Evolutionary conservation across 1,140 invertebrate genomes (phyloP).

Genomic region (Gyrodactylus salaris): DNA sequence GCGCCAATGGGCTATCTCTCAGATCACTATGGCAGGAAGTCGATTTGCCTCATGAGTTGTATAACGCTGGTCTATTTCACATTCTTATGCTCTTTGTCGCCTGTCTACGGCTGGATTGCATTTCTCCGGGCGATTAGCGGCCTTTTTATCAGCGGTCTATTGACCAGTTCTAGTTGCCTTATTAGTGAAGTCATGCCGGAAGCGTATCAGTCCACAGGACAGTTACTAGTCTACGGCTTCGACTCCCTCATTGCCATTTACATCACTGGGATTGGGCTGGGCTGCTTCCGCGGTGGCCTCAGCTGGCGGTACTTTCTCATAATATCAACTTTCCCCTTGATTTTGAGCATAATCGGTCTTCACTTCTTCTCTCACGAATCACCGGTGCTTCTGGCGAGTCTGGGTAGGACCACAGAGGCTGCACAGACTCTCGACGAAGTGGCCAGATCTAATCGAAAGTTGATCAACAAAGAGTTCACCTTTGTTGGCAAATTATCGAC

Average conservation of each 20-base stretch:
- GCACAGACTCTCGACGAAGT: background rate
- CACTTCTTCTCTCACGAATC: background rate
- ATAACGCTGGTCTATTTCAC: conserved; percentile 34
- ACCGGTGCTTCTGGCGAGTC: background rate
- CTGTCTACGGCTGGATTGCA: conserved; percentile 50
- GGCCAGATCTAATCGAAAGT: background rate
- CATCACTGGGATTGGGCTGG: background rate
- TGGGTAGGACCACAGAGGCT: background rate
- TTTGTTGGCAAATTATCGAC: background rate
- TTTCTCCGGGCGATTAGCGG: conserved; percentile 49
- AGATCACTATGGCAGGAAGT: conserved; percentile 57
- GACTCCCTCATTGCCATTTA: background rate
- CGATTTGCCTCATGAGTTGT: conserved; percentile 21
- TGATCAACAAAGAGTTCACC: background rate
- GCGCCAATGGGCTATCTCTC: conserved; percentile 69
- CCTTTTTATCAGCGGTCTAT: conserved; percentile 35
- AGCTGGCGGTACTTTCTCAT: background rate
- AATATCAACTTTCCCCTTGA: background rate
- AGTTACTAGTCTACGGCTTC: background rate
- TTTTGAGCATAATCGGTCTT: background rate
- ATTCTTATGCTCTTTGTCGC: conserved; percentile 43
- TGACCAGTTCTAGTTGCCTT: background rate
- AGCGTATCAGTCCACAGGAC: background rate
- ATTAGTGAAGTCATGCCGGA: background rate
- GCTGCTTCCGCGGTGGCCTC: background rate